phyloP scores from a whole-genome alignment of 2,888 invertebrate genomes.

The Leptinotarsa tumamoca region DNA sequence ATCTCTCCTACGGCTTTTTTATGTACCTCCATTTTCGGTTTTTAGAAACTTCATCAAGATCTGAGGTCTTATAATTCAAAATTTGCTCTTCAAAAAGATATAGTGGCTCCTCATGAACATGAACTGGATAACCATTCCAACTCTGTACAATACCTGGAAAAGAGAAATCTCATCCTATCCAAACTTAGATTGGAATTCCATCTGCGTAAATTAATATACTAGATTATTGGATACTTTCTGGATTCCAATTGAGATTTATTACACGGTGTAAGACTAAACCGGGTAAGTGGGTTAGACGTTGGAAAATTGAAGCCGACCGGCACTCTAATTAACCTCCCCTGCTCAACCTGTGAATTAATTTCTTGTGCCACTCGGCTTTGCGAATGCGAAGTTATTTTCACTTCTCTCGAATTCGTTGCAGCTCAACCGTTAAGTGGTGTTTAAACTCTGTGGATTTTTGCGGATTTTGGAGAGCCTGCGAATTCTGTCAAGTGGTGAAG shows the following conservation, averaged over 20 bases:
- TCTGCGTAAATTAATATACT: conserved; percentile 1
- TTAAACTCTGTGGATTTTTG: neutral
- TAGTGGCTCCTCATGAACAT: neutral
- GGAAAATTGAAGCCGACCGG: conserved; percentile 8
- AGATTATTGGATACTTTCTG: neutral
- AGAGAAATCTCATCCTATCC: neutral
- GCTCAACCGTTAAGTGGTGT: neutral
- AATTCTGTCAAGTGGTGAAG: neutral
- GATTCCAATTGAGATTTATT: conserved; percentile 2
- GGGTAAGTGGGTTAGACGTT: conserved; percentile 3
- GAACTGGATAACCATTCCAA: neutral
- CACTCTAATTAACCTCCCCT: neutral
- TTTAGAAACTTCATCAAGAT: too few relatives aligned
- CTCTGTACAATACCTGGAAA: neutral
- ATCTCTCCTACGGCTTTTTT: too few relatives aligned
- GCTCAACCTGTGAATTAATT: neutral
- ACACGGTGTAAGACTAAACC: conserved; percentile 1
- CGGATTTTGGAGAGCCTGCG: neutral
- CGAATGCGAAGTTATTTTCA: neutral
- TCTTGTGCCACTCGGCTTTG: neutral
- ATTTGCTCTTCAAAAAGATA: too few relatives aligned
- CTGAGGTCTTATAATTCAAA: too few relatives aligned
- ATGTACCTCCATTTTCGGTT: too few relatives aligned
- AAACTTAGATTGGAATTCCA: neutral
- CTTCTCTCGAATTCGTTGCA: neutral